Percentiles rank a stretch among this genome's conserved stretches.
phyloP scores from a whole-genome alignment of 2,113 vertebrate species.

The Petromus typicus region DNA sequence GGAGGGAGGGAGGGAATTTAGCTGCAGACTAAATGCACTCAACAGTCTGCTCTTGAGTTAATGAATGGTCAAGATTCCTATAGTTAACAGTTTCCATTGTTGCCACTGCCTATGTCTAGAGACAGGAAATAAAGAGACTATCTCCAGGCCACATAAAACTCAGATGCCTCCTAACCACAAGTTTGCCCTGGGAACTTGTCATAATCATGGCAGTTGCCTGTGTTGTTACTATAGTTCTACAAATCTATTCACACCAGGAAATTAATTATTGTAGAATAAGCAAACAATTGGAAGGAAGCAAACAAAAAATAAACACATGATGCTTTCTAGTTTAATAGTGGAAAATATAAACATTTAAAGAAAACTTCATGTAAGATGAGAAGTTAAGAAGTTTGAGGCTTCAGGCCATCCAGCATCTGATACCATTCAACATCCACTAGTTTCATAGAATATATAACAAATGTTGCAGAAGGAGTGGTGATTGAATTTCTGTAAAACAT shows the following conservation, averaged over 20 bases:
- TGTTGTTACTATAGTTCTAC: conserved; percentile 51
- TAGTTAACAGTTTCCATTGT: conserved; percentile 56
- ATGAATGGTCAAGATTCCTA: conserved; percentile 33
- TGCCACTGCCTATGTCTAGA: background rate
- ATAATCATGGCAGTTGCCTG: conserved; percentile 7
- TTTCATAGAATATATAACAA: background rate
- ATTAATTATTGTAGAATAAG: background rate
- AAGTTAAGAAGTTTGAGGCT: background rate
- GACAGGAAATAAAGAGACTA: conserved; percentile 62
- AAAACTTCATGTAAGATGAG: background rate
- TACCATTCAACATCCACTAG: background rate
- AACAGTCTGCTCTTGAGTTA: background rate
- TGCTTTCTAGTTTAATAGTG: conserved; percentile 17
- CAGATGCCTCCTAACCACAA: conserved; percentile 60
- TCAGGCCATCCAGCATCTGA: background rate
- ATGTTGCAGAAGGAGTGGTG: background rate
- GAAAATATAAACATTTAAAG: conserved; percentile 2
- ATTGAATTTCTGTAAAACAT: conserved; percentile 28
- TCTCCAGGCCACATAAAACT: conserved; percentile 55
- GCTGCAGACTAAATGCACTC: background rate
- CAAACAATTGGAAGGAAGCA: conserved; percentile 17
- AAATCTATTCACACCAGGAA: background rate
- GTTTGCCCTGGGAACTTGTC: conserved; percentile 63
- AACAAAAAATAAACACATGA: conserved; percentile 37
- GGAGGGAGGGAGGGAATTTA: background rate